Base-by-base conservation (phyloP, 1,140 invertebrate species). In the Papilio machaon region DNA sequence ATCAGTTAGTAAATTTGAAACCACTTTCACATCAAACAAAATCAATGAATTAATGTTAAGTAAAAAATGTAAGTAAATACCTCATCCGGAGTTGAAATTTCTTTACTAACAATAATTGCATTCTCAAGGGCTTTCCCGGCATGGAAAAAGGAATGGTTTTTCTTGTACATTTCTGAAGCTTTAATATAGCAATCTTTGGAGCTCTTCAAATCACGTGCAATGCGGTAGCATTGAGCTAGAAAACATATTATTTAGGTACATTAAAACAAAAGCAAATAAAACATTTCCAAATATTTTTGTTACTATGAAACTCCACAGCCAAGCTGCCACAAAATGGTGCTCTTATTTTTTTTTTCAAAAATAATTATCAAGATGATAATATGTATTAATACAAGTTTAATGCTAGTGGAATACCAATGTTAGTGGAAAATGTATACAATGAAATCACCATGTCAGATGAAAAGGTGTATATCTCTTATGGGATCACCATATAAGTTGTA, bases 221-320 rank as follows among this genome's bases (percentile, higher is more conserved):
- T 97, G 89, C 97, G 97, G 92, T 98, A 99, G 89, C 98, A 98
- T 54, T 98, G 98, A 7, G 98, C 99, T 98, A 93, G 85, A 93
- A 94, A 76, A 87, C 83, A 80, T 82, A 84, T 85, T 58, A 80
- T 79, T 84, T 83, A 81, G 73, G 13, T 43, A 58, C 73, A 70
- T 38, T 81, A 73, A 74, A 23, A 74, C 43, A 46, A n/a, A n/a
- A n/a, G n/a, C 9, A 5, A 46, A n/a, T n/a, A n/a, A n/a, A n/a
- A n/a, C 38, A 43, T 6, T 43, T 43, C 38, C 7, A 7, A 43
- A 43, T 43, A 7, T 43, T 43, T 43, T 43, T 43, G 7, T 43
- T 43, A 43, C 38, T 43, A 2, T 43, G 38, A 43, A 43, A 43
- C 38, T 43, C 38, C 38, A 43, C 38, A 6, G 38, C 38, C 3